Conservation (phyloP, 2,797 vertebrate species). For the Sebastes umbrosus region DNA sequence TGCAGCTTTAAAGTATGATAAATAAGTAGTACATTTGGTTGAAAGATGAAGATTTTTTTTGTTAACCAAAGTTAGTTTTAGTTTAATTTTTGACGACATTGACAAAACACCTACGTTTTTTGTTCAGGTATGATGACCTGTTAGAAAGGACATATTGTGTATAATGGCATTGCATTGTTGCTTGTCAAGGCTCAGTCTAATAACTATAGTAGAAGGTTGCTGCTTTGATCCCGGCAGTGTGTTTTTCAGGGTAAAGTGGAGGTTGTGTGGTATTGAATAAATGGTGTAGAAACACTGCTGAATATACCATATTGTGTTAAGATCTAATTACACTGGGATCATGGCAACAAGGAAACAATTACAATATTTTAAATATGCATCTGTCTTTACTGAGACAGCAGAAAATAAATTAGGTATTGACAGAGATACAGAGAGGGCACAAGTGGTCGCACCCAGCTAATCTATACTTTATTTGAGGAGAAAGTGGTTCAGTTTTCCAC, state of each 20-base stretch:
- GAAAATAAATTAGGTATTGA: slow-evolving; percentile 69
- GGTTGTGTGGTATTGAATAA: slow-evolving; percentile 12
- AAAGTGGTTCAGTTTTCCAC: slow-evolving; percentile 1
- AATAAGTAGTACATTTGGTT: too few relatives aligned
- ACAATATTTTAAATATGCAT: slow-evolving; percentile 50
- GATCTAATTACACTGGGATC: slow-evolving; percentile 43
- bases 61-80: background rate
- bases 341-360: slow-evolving; percentile 38
- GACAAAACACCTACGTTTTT: background rate
- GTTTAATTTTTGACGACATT: background rate
- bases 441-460: slow-evolving; percentile 26
- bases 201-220: background rate
- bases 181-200: background rate
- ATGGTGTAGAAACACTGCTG: slow-evolving; percentile 37
- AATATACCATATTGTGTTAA: slow-evolving; percentile 28
- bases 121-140: background rate
- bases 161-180: background rate
- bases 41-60: too few relatives aligned
- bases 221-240: background rate
- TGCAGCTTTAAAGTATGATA: background rate
- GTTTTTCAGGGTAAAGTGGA: background rate
- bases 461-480: slow-evolving; percentile 16
- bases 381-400: slow-evolving; percentile 59
- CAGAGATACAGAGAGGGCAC: slow-evolving; percentile 29
- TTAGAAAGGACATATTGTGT: background rate